Conservation (phyloP, 2,113 vertebrate species). For the Chrysemys picta region DNA sequence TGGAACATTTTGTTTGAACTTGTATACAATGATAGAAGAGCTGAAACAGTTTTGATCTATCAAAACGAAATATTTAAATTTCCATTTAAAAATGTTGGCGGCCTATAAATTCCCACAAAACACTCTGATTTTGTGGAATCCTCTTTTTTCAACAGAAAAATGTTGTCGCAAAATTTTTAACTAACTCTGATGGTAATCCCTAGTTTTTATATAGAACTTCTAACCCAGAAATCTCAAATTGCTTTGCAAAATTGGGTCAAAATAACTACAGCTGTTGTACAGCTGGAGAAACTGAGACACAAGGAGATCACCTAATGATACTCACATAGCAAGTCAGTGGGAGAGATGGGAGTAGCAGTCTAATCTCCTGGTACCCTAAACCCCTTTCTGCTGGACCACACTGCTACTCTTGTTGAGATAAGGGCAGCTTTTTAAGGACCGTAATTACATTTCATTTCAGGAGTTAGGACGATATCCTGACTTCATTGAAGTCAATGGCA, state of each 20-base stretch:
- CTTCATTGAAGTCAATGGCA: neutral
- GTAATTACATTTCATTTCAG: neutral
- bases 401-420: too few relatives aligned
- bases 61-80: neutral
- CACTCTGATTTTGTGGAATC: neutral
- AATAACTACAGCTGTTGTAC: neutral
- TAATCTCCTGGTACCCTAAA: neutral
- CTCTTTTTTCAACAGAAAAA: neutral
- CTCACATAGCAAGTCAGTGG: neutral
- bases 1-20: neutral
- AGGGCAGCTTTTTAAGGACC: neutral
- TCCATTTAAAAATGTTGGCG: neutral
- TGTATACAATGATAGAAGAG: neutral
- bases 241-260: neutral
- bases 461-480: neutral
- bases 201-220: neutral
- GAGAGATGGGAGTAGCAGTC: neutral
- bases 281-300: neutral
- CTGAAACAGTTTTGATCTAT: neutral
- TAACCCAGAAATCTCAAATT: neutral
- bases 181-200: neutral
- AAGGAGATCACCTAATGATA: neutral
- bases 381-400: neutral
- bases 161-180: neutral
- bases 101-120: neutral